These are phyloP conservation scores for Neopelma chrysocephalum DNA, from an alignment of 2,797 vertebrate genomes.

Conservation along the genomic window DNA sequence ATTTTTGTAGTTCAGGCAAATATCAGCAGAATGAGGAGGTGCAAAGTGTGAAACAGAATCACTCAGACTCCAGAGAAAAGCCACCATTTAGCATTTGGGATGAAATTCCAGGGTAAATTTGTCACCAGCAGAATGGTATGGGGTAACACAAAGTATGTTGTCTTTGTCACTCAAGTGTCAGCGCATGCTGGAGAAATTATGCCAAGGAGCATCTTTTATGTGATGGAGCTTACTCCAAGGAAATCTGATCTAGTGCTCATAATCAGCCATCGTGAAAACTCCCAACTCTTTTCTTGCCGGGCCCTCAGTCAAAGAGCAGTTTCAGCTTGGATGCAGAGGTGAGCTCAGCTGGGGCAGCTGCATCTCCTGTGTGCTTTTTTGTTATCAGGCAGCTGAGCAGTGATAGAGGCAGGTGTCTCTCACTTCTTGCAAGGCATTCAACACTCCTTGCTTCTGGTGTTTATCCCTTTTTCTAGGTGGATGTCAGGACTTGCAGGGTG, in stretches of 20 bases:
- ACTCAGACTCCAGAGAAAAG: not conserved
- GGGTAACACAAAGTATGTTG: not conserved
- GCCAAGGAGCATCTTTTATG: not conserved
- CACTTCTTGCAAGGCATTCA: not conserved
- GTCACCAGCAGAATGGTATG: not conserved
- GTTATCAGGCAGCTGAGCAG: not conserved
- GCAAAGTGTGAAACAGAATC: not conserved
- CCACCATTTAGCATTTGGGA: accelerated
- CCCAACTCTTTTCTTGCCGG: not conserved
- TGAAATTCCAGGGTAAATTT: not conserved
- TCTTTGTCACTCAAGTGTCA: not conserved
- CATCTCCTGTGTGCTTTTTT: not conserved
- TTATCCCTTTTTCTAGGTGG: not conserved
- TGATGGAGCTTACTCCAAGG: not conserved
- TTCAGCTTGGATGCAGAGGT: not conserved
- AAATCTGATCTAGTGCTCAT: not conserved
- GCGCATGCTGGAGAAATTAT: not conserved
- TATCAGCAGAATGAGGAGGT: not conserved
- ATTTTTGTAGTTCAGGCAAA: not conserved
- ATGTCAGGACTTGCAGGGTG: not conserved
- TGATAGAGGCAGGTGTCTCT: not conserved
- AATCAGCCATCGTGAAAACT: not conserved
- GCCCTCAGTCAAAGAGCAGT: not conserved
- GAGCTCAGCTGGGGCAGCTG: not conserved
- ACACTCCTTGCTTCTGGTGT: not conserved